These are phyloP conservation scores for Nymphicus hollandicus DNA, from an alignment of 2,113 vertebrate genomes.

Conservation along the genomic window DNA sequence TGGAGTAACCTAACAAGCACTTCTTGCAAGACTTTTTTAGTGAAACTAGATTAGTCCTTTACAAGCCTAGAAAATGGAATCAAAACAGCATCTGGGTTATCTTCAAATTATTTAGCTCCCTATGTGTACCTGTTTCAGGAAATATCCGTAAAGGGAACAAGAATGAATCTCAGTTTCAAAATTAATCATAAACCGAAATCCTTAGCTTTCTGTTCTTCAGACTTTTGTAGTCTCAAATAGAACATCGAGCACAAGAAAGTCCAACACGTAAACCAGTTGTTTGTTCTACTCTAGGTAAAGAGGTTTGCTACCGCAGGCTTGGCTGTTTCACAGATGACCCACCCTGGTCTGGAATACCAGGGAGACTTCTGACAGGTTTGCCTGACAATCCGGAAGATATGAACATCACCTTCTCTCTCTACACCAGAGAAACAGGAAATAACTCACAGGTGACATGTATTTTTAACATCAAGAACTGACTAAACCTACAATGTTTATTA, in stretches of 20 bases:
- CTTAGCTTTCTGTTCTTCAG: not conserved
- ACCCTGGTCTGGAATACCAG: constrained; percentile 76
- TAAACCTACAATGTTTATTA: not conserved
- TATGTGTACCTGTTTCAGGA: not conserved
- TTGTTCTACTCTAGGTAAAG: constrained; percentile 22
- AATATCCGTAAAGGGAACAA: not conserved
- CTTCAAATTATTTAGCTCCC: not conserved
- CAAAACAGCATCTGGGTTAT: not conserved
- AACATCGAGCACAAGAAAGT: not conserved
- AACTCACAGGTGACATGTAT: constrained; percentile 75
- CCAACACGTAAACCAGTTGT: not conserved
- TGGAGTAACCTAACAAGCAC: not conserved
- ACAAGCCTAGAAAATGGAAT: not conserved
- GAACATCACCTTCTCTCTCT: constrained; percentile 78
- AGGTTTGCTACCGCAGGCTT: constrained; percentile 75
- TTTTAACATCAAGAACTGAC: not conserved
- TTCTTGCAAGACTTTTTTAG: not conserved
- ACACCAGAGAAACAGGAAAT: constrained; percentile 74
- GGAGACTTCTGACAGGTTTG: constrained; percentile 71
- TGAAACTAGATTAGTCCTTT: not conserved
- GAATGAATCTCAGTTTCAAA: not conserved
- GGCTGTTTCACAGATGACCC: constrained; percentile 78
- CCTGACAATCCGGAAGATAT: constrained; percentile 76
- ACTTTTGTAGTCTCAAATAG: not conserved
- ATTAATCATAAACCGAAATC: not conserved